A percentile compares a stretch with the other conserved stretches of the same genome.
Conservation (phyloP, 1,140 invertebrate genomes). For the Brachionus rubens region DNA sequence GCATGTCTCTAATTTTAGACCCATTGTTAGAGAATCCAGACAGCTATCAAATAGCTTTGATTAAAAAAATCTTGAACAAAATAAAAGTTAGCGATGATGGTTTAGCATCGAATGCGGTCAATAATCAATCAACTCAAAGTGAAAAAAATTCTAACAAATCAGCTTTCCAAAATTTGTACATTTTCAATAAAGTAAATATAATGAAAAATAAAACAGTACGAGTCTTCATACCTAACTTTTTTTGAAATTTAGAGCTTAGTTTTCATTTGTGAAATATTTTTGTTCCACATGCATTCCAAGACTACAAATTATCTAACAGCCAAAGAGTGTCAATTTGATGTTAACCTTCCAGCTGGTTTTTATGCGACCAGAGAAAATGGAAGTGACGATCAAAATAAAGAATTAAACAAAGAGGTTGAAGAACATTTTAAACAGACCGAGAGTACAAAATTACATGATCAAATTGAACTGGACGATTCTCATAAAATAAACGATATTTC, state of each 20-base stretch:
- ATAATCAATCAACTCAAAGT: not conserved
- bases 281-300: conserved; percentile 40
- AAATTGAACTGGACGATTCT: not conserved
- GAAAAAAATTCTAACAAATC: conserved; percentile 2
- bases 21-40: conserved; percentile 35
- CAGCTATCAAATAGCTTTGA: conserved; percentile 37
- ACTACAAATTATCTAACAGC: not conserved
- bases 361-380: conserved; percentile 25
- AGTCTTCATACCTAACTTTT: no score
- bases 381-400: not conserved
- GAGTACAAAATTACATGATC: not conserved
- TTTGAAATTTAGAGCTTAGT: not conserved
- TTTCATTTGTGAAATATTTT: conserved; percentile 44
- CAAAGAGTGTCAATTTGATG: conserved; percentile 42
- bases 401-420: conserved; percentile 22
- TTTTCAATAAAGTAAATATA: conserved; percentile 30
- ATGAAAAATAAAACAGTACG: not conserved
- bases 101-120: conserved; percentile 7
- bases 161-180: conserved; percentile 40
- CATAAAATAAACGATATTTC: not conserved
- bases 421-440: conserved; percentile 34
- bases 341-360: conserved; percentile 31
- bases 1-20: conserved; percentile 26
- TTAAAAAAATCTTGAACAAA: conserved; percentile 36
- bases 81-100: conserved; percentile 43